Evolutionary conservation across 2,888 invertebrate genomes (phyloP).

Genomic region (Resseliella maxima): DNA sequence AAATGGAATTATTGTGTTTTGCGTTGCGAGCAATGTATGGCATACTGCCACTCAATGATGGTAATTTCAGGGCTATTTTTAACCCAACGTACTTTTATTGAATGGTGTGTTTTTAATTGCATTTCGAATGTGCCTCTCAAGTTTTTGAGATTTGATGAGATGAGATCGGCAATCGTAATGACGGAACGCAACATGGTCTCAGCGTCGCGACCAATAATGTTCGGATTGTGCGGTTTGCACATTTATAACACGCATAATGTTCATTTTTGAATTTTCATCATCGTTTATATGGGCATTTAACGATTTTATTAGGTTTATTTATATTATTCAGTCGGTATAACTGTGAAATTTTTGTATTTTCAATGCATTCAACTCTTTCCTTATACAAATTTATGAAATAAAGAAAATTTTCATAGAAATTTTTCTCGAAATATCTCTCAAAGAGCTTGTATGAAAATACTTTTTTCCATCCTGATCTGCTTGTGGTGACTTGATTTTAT

Average conservation of each 20-base stretch:
- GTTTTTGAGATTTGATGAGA: slow-evolving; percentile 10
- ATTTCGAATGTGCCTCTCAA: slow-evolving; percentile 43
- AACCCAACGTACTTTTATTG: slow-evolving; percentile 18
- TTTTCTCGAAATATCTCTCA: slow-evolving; percentile 13
- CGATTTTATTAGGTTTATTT: slow-evolving; percentile 54
- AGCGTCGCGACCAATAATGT: neutral
- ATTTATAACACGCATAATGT: slow-evolving; percentile 21
- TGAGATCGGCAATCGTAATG: neutral
- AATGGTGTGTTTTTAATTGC: neutral
- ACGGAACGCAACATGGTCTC: neutral
- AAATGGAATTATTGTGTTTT: slow-evolving; percentile 42
- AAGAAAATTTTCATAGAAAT: slow-evolving; percentile 17
- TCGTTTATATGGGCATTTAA: slow-evolving; percentile 42
- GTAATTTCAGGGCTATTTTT: slow-evolving; percentile 38
- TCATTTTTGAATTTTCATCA: slow-evolving; percentile 26
- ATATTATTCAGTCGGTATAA: slow-evolving; percentile 36
- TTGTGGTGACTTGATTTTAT: neutral
- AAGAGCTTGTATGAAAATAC: neutral
- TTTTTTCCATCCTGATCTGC: neutral
- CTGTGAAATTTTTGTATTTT: neutral
- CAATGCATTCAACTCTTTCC: slow-evolving; percentile 6
- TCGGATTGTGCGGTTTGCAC: slow-evolving; percentile 36
- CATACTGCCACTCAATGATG: slow-evolving; percentile 12
- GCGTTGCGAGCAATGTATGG: slow-evolving; percentile 25
- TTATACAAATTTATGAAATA: neutral